Base-by-base conservation (phyloP, 2,888 invertebrate species). In the Drosophila longiperda region DNA sequence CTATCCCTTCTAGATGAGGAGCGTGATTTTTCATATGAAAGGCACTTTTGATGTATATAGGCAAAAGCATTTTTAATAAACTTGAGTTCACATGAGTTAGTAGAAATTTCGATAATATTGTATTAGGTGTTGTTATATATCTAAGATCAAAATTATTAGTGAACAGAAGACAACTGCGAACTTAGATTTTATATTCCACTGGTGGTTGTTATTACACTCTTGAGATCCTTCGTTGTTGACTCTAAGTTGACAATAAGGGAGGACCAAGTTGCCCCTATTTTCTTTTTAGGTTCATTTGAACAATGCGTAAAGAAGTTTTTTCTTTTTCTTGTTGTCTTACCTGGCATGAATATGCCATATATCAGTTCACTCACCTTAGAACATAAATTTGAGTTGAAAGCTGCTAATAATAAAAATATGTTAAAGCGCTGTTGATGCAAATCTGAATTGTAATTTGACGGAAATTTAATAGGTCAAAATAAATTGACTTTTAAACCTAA, bases 291-390 rank as follows among this genome's bases (percentile, higher is more conserved):
- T 40, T 55, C 23, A 11, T 34, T 34, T 45, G 36, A 61, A 34
- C 65, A 64, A 36, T 15, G 42, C 36, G 65, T 60, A 38, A 36
- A 65, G 42, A 34, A 70, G 45, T 33, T 4, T 33, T 17, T 29
- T 20, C 26, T 5, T 26, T 50, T 33, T 34, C 33, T 49, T 45
- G 32, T 53, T 58, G 40, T 60, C 34, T 76, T 88, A 83, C 83
- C 89, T 83, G 82, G 67, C 23, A 50, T 32, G 32, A 58, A 48
- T 63, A 75, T 53, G 34, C 55, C 53, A 64, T 66, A 58, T 45
- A 49, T n/a, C 48, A 80, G 89, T 80, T 83, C 83, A 73, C 83
- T 83, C 78, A 83, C 83, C 83, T 70, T 45, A n/a, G 17, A 4
- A 38, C 1, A 15, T 26, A 9, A 0, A n/a, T 23, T 12, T 45